Percentiles rank a stretch among this genome's conserved stretches.
Evolutionary conservation across 2,797 vertebrate genomes (phyloP).

Genomic region (Macropodus opercularis): DNA sequence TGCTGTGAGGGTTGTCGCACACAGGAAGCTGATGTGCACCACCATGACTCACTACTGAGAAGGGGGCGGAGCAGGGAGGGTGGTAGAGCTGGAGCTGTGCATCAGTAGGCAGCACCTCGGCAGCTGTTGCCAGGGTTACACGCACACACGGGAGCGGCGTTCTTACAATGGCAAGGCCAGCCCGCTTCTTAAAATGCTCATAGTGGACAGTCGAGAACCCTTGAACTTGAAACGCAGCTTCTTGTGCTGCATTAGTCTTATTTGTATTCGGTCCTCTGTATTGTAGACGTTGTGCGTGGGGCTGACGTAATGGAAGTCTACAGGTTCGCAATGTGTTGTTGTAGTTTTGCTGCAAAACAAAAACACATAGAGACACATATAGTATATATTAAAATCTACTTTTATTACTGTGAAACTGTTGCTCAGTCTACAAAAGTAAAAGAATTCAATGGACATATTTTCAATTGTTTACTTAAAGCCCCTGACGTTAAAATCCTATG

Average conservation of each 20-base stretch:
- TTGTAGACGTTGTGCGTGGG: background rate
- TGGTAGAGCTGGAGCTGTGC: constrained; percentile 29
- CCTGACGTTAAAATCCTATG: too few relatives aligned
- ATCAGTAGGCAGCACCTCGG: constrained; percentile 62
- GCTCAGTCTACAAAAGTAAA: too few relatives aligned
- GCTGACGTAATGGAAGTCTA: background rate
- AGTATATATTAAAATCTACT: too few relatives aligned
- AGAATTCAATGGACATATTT: too few relatives aligned
- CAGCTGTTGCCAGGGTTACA: constrained; percentile 80
- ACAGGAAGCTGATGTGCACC: constrained; percentile 65
- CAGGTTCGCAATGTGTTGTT: too few relatives aligned
- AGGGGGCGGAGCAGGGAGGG: constrained; percentile 30
- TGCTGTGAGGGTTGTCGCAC: constrained; percentile 18
- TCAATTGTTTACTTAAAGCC: too few relatives aligned
- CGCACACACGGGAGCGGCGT: constrained; percentile 36
- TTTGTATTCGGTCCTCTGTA: too few relatives aligned
- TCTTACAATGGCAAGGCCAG: constrained; percentile 55
- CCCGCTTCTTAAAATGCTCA: constrained; percentile 27
- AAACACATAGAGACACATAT: too few relatives aligned
- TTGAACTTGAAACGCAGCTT: constrained; percentile 25
- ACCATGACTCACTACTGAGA: constrained; percentile 67
- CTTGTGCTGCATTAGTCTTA: background rate
- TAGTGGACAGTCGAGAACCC: constrained; percentile 24
- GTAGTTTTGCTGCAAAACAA: too few relatives aligned
- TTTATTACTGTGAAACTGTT: too few relatives aligned